Percentiles rank a stretch among this genome's conserved stretches.
phyloP scores from a whole-genome alignment of 2,113 vertebrate genomes.

The Oostethus manadensis region DNA sequence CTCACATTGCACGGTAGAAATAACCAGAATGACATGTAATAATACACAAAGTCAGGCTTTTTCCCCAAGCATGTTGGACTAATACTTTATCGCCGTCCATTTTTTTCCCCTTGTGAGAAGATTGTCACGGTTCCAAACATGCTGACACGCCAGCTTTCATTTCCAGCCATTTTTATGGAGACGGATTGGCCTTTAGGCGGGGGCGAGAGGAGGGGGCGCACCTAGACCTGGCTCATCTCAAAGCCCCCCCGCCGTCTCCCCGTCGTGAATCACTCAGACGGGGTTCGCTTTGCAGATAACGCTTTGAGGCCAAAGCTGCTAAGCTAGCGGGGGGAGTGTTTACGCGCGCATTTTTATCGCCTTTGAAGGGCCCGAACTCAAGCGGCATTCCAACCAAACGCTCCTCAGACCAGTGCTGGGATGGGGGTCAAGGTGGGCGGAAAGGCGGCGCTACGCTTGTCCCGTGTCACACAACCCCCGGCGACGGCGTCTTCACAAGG shows the following conservation, averaged over 20 bases:
- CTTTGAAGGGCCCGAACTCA: slow-evolving; percentile 30
- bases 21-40: too few species aligned
- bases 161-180: slow-evolving; percentile 56
- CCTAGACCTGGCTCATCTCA: slow-evolving; percentile 60
- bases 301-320: slow-evolving; percentile 59
- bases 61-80: too few species aligned
- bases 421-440: too few species aligned
- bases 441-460: too few species aligned
- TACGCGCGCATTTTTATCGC: slow-evolving; percentile 66
- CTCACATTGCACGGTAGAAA: too few species aligned
- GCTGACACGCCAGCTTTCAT: slow-evolving; percentile 32
- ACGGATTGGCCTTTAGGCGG: slow-evolving; percentile 43
- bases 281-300: slow-evolving; percentile 59
- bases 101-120: slow-evolving; percentile 8
- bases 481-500: too few species aligned
- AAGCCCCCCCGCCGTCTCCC: slow-evolving; percentile 31
- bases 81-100: too few species aligned
- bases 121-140: slow-evolving; percentile 23
- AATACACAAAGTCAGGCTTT: too few species aligned
- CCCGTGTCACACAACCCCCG: too few species aligned
- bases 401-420: too few species aligned
- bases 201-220: slow-evolving; percentile 10
- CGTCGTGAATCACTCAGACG: slow-evolving; percentile 51
- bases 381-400: too few species aligned
- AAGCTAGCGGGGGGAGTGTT: slow-evolving; percentile 67